These are phyloP conservation scores for Cephus nigrinus DNA, from an alignment of 2,888 invertebrate genomes.

Conservation along the genomic window DNA sequence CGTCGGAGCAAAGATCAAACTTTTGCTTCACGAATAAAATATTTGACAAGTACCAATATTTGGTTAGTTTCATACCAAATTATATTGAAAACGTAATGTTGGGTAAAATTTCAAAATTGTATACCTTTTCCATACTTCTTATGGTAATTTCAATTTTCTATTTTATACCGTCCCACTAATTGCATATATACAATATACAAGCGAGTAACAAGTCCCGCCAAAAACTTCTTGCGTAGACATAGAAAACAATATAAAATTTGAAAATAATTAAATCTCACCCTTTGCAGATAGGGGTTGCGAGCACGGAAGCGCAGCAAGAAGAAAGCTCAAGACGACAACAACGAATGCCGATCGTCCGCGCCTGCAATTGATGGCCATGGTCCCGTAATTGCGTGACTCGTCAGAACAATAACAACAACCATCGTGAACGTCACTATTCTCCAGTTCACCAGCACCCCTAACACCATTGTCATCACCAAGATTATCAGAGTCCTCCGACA, in stretches of 20 bases:
- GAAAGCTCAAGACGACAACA: neutral
- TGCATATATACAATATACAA: neutral
- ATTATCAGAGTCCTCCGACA: neutral
- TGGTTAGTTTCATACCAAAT: neutral
- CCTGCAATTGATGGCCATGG: neutral
- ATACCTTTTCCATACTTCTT: neutral
- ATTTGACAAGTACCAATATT: neutral
- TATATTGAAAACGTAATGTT: neutral
- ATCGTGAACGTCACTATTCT: neutral
- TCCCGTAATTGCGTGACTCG: neutral
- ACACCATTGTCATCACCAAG: neutral
- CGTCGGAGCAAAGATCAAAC: neutral
- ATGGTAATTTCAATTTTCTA: neutral
- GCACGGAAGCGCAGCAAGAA: conserved; percentile 8
- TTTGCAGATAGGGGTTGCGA: conserved; percentile 12
- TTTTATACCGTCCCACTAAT: neutral
- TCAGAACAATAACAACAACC: neutral
- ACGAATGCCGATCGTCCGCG: neutral
- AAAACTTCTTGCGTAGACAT: neutral
- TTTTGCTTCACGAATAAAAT: neutral
- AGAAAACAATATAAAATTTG: neutral
- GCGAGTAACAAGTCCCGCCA: neutral
- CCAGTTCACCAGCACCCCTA: neutral
- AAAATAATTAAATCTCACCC: conserved; percentile 7
- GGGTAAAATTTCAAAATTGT: neutral